These are phyloP conservation scores for Megastigmus dorsalis DNA, from an alignment of 2,888 invertebrate genomes.

Conservation along the genomic window DNA sequence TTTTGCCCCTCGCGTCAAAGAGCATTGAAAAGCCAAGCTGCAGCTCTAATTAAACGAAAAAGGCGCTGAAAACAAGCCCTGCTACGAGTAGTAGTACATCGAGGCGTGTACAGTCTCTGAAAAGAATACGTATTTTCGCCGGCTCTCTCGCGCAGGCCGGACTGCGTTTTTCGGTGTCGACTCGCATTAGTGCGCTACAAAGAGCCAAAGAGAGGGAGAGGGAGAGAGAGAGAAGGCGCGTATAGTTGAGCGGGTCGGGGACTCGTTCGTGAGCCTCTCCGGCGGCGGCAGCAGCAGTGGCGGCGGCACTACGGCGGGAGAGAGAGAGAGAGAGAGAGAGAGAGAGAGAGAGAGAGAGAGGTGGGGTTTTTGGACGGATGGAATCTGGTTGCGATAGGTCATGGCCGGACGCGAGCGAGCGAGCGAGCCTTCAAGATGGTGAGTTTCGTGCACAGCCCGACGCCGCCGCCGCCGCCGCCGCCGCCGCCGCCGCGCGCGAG, in stretches of 20 bases:
- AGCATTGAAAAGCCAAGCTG: too few relatives aligned
- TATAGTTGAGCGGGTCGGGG: constrained; percentile 41
- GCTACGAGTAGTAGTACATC: too few relatives aligned
- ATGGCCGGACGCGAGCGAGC: constrained; percentile 52
- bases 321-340: constrained; percentile 17
- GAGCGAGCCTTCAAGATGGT: constrained; percentile 54
- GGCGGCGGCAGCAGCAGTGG: background rate
- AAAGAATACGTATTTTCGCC: too few relatives aligned
- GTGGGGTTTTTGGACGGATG: constrained; percentile 56
- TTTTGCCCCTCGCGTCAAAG: too few relatives aligned
- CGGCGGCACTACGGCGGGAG: background rate
- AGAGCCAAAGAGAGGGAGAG: constrained; percentile 8
- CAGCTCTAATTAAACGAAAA: too few relatives aligned
- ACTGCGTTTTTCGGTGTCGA: background rate
- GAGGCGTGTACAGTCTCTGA: too few relatives aligned
- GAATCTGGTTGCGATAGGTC: constrained; percentile 56
- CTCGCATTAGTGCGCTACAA: too few relatives aligned
- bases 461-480: constrained; percentile 13
- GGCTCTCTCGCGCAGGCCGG: background rate
- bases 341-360: constrained; percentile 28
- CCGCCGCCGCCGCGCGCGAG: background rate
- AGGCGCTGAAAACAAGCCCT: too few relatives aligned
- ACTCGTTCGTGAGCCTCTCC: too few relatives aligned
- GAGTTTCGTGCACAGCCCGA: constrained; percentile 34
- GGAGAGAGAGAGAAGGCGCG: background rate